phyloP scores from a whole-genome alignment of 1,140 invertebrate genomes.

The Triops longicaudatus region DNA sequence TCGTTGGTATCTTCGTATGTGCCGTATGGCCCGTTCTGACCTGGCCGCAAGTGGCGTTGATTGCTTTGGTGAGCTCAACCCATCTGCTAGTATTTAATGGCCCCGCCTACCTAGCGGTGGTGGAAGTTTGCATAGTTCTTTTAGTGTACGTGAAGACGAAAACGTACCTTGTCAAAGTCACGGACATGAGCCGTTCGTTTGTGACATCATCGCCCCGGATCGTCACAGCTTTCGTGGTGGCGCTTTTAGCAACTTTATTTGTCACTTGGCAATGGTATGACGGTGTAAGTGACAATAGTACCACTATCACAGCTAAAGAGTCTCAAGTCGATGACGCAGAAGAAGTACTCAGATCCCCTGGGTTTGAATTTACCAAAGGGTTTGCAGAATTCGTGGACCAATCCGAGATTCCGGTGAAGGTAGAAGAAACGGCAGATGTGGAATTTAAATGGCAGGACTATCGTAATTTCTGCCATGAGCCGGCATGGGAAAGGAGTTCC shows the following conservation, averaged over 20 bases:
- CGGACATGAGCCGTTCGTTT: neutral
- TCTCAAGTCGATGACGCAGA: neutral
- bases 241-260: neutral
- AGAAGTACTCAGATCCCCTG: neutral
- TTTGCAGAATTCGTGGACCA: neutral
- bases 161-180: neutral
- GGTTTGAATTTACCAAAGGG: neutral
- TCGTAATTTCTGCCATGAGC: conserved; percentile 19
- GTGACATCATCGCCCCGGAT: neutral
- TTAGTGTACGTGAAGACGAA: neutral
- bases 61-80: neutral
- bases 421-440: neutral
- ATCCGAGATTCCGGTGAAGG: neutral
- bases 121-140: neutral
- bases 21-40: neutral
- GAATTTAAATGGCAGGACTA: conserved; percentile 15
- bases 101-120: neutral
- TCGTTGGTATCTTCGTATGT: neutral
- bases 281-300: neutral
- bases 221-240: neutral
- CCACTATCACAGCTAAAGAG: neutral
- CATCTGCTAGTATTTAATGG: neutral
- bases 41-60: neutral
- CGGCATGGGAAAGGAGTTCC: conserved; percentile 18
- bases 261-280: neutral